Evolutionary conservation across 64 coral and sea anemone species (phyloP).

Genomic region (Platygyra sinensis): DNA sequence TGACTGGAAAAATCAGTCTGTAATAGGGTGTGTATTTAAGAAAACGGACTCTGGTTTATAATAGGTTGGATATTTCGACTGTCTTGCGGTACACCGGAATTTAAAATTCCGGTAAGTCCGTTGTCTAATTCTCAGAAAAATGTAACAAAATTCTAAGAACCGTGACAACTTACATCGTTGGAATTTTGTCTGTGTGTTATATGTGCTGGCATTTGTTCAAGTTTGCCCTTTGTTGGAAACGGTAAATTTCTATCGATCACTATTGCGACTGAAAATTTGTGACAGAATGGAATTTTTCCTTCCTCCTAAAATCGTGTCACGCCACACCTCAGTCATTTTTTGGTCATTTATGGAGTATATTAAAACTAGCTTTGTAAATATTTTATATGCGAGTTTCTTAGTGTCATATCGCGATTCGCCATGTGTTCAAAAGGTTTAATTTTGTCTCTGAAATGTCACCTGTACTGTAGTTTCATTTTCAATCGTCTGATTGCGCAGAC

Average conservation of each 20-base stretch:
- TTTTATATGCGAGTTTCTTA: background rate
- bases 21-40: background rate
- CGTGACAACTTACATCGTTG: background rate
- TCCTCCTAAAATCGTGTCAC: background rate
- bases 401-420: background rate
- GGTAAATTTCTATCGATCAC: too few species aligned
- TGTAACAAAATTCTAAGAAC: background rate
- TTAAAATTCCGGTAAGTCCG: background rate
- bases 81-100: background rate
- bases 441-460: background rate
- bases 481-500: background rate
- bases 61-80: too few species aligned
- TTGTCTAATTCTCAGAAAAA: background rate
- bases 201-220: background rate
- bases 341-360: background rate
- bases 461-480: too few species aligned
- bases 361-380: conserved; percentile 17
- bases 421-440: background rate
- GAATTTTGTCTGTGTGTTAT: background rate
- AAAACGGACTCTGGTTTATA: background rate
- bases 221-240: too few species aligned
- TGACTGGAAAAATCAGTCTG: too few species aligned
- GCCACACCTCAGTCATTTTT: background rate
- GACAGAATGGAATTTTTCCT: too few species aligned
- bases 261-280: too few species aligned